Evolutionary conservation across 1,140 invertebrate genomes (phyloP).

Genomic region (Drosophila baimaii): DNA sequence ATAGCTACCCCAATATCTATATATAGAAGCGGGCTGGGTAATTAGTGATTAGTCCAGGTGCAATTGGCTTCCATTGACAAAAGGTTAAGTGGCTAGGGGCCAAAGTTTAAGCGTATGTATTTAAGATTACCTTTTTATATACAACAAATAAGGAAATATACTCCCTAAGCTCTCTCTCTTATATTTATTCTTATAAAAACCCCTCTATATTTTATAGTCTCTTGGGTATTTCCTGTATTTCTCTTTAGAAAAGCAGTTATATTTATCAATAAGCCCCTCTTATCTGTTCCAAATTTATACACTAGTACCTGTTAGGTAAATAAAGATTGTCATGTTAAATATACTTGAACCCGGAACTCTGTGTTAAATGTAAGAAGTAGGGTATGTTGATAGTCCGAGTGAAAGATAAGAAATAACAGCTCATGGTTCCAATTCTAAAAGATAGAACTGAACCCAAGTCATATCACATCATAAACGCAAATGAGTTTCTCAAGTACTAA

Average conservation of each 20-base stretch:
- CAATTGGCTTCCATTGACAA: background rate
- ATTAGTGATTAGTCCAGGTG: conserved; percentile 12
- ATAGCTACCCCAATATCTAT: conserved; percentile 15
- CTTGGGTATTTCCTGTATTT: background rate
- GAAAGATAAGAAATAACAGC: conserved; percentile 1
- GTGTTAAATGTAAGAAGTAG: background rate
- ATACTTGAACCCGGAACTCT: background rate
- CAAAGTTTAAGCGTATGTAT: conserved; percentile 8
- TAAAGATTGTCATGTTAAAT: conserved; percentile 3
- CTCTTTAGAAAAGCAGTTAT: no score
- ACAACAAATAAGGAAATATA: background rate
- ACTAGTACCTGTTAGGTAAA: no score
- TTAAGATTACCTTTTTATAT: background rate
- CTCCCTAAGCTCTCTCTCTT: background rate
- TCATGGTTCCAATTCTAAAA: background rate
- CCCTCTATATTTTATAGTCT: background rate
- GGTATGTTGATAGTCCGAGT: background rate
- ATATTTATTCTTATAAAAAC: background rate
- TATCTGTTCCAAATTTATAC: conserved; percentile 5
- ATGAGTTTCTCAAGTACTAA: background rate
- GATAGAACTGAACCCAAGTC: background rate
- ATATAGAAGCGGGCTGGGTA: background rate
- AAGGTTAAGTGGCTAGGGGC: conserved; percentile 13
- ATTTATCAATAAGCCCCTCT: background rate
- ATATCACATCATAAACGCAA: background rate